Conservation (phyloP, 2,113 vertebrate genomes). For the Nycticorax nycticorax region DNA sequence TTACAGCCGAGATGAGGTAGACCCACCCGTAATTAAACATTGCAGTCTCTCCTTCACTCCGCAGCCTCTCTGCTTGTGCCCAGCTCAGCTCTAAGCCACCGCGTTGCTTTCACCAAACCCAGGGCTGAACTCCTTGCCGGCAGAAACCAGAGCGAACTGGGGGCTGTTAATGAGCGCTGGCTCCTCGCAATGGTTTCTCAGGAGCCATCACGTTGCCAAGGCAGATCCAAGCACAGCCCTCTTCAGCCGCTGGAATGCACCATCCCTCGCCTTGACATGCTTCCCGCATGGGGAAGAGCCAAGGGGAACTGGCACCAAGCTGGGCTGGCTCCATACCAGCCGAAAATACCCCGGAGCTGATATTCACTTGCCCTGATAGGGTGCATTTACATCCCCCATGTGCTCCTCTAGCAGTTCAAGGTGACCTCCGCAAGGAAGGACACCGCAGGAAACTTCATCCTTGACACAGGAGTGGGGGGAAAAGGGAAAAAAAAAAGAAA, state of each 20-base stretch:
- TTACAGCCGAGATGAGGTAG: neutral
- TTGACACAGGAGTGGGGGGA: neutral
- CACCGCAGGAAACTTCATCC: neutral
- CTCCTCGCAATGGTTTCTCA: neutral
- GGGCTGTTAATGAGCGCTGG: neutral
- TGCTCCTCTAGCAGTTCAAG: neutral
- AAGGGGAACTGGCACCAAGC: neutral
- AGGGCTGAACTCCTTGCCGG: neutral
- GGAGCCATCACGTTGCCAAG: neutral
- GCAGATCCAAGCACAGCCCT: neutral
- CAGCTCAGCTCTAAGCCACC: neutral
- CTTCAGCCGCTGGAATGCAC: neutral
- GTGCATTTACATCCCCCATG: neutral
- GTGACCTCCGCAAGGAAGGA: neutral
- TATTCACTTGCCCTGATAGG: neutral
- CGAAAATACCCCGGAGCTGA: neutral
- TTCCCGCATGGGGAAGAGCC: neutral
- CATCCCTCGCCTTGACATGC: neutral
- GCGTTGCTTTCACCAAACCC: neutral
- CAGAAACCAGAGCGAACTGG: neutral
- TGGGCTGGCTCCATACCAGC: neutral
- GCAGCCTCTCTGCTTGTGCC: neutral
- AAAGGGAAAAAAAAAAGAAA: too few species aligned
- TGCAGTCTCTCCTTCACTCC: neutral
- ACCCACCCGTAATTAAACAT: neutral